Evolutionary conservation across 2,113 vertebrate species (phyloP).

Genomic region (Eretmochelys imbricata): DNA sequence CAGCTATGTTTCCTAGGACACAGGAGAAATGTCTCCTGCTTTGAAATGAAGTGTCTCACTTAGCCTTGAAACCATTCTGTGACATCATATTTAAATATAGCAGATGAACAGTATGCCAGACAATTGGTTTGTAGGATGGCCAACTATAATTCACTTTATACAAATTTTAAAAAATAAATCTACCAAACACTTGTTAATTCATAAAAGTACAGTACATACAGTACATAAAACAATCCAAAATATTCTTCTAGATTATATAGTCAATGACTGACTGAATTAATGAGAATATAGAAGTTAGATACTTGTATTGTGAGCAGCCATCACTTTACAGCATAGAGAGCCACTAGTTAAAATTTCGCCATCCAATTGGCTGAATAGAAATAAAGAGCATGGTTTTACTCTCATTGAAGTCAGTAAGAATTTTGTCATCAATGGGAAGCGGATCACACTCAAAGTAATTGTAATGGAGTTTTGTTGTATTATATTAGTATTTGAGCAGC

Average conservation of each 20-base stretch:
- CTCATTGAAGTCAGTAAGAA: not conserved
- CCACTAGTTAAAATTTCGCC: not conserved
- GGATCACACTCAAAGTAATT: not conserved
- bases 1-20: not conserved
- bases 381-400: not conserved
- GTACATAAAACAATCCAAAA: not conserved
- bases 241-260: not conserved
- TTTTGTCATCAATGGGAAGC: not conserved
- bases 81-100: not conserved
- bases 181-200: not conserved
- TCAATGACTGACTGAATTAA: not conserved
- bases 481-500: not conserved
- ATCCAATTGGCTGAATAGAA: not conserved
- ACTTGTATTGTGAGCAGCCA: not conserved
- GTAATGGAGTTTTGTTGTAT: not conserved
- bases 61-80: conserved; percentile 3
- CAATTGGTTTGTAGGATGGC: not conserved
- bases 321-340: not conserved
- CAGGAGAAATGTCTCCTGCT: not conserved
- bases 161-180: not conserved
- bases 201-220: not conserved
- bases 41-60: conserved; percentile 3
- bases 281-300: not conserved
- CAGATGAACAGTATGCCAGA: not conserved
- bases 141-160: not conserved